phyloP scores from a whole-genome alignment of 1,140 invertebrate genomes.

The Homarus americanus region DNA sequence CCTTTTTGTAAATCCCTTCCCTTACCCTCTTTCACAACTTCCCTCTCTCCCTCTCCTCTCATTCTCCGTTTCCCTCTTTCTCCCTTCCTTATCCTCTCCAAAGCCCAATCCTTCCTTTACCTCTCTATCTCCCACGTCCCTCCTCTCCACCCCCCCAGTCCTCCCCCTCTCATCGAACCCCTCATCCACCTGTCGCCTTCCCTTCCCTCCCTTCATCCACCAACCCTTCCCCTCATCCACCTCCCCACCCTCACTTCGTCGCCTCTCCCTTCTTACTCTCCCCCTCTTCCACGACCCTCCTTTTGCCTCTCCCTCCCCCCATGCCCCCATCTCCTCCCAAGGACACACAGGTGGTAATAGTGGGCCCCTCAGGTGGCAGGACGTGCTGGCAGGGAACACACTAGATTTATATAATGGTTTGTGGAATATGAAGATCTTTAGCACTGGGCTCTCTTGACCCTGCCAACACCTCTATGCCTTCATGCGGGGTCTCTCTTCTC shows the following conservation, averaged over 20 bases:
- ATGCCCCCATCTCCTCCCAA: no score
- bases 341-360: not conserved
- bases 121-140: not conserved
- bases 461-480: not conserved
- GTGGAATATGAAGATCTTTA: not conserved
- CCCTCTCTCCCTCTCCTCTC: not conserved
- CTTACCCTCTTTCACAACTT: not conserved
- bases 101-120: not conserved
- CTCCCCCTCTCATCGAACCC: not conserved
- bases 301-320: not conserved
- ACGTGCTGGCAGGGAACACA: not conserved
- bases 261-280: not conserved
- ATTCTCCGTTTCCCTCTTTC: not conserved
- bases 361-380: slow-evolving; percentile 25
- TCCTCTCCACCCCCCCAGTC: not conserved
- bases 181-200: not conserved
- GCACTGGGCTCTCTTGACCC: not conserved
- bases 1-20: not conserved
- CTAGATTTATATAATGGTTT: slow-evolving; percentile 13
- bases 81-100: not conserved
- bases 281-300: not conserved
- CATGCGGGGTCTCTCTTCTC: not conserved
- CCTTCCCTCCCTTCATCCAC: no score
- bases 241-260: not conserved
- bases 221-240: not conserved